These are phyloP conservation scores for human (Homo sapiens) DNA, from an alignment of 2,113 vertebrate genomes.

Conservation along the genomic window DNA sequence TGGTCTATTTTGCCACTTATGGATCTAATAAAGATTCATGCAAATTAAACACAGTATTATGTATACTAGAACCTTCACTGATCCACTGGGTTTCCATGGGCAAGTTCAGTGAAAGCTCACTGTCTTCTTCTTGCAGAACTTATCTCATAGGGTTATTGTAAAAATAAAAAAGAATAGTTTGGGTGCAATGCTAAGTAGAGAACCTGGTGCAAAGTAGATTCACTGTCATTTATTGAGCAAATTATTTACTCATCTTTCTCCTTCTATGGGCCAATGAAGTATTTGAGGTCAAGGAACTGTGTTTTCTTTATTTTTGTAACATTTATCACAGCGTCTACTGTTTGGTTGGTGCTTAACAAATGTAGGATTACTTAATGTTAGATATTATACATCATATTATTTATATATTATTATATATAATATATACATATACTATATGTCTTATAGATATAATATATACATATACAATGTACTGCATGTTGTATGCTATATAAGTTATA, in stretches of 20 bases:
- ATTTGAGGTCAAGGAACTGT: not conserved
- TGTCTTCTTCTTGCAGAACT: not conserved
- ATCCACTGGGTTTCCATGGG: not conserved
- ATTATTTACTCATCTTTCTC: not conserved
- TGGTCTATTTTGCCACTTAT: not conserved
- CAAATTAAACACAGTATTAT: not conserved
- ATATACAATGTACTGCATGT: not conserved
- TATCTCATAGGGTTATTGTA: not conserved
- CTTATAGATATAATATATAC: not conserved
- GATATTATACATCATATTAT: not conserved
- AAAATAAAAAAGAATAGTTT: not conserved
- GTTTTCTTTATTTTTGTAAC: not conserved
- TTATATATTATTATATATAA: not conserved
- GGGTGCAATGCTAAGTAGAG: not conserved
- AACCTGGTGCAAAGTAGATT: not conserved
- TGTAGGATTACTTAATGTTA: conserved; percentile 7
- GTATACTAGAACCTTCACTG: not conserved
- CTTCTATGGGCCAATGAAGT: not conserved
- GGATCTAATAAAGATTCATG: not conserved
- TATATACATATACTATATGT: conserved; percentile 23
- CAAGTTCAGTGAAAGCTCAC: not conserved
- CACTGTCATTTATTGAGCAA: not conserved
- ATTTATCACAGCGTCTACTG: not conserved
- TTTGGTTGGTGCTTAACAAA: not conserved
- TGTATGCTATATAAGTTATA: conserved; percentile 11